phyloP scores from a whole-genome alignment of 2,797 vertebrate species.

The Malacoctenus gilli region DNA sequence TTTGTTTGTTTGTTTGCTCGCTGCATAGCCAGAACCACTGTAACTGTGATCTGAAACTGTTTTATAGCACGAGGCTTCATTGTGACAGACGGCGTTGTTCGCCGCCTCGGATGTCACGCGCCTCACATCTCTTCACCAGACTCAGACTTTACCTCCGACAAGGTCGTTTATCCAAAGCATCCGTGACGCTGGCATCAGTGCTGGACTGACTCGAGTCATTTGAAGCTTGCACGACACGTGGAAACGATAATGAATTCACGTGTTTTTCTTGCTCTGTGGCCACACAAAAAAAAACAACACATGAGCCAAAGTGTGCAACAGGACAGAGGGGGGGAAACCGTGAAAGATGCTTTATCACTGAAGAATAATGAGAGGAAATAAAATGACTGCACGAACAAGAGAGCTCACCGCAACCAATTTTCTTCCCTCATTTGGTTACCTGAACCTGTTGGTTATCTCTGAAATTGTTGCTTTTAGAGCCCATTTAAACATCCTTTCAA shows the following conservation, averaged over 20 bases:
- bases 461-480: slow-evolving; percentile 7
- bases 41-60: slow-evolving; percentile 7
- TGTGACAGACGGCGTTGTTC: neutral
- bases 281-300: neutral
- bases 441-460: slow-evolving; percentile 29
- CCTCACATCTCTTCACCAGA: too few relatives aligned
- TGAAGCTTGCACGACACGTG: too few relatives aligned
- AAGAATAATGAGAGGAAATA: slow-evolving; percentile 36
- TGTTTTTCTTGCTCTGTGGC: slow-evolving; percentile 1
- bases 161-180: too few relatives aligned
- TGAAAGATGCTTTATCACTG: slow-evolving; percentile 1
- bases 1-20: too few relatives aligned
- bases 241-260: too few relatives aligned
- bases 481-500: slow-evolving; percentile 4
- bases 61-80: slow-evolving; percentile 2
- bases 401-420: slow-evolving; percentile 13
- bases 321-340: slow-evolving; percentile 2
- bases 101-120: too few relatives aligned
- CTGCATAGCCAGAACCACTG: too few relatives aligned
- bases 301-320: slow-evolving; percentile 1
- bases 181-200: neutral
- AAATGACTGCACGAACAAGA: slow-evolving; percentile 13
- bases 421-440: slow-evolving; percentile 1
- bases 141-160: too few relatives aligned
- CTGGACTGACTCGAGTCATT: too few relatives aligned